A percentile compares a stretch with the other conserved stretches of the same genome.
These are phyloP conservation scores for Drosophila pandora DNA, from an alignment of 1,140 invertebrate species.

Conservation along the genomic window DNA sequence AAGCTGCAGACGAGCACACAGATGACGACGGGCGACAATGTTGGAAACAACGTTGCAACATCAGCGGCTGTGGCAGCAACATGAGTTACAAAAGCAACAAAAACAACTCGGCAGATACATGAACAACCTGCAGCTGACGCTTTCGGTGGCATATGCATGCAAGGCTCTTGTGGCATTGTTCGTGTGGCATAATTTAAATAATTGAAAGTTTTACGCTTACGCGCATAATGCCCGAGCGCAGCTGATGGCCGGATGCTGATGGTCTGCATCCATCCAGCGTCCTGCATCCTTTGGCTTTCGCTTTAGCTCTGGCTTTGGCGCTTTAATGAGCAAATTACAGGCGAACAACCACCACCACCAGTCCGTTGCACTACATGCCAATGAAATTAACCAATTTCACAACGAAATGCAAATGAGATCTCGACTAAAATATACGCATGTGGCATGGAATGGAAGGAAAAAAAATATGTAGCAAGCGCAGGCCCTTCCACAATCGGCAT, in stretches of 20 bases:
- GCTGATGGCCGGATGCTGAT: conserved; percentile 61
- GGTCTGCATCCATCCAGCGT: not conserved
- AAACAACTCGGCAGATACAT: conserved; percentile 6
- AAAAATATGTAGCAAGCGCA: conserved; percentile 16
- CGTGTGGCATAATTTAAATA: conserved; percentile 83
- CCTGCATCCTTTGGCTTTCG: conserved; percentile 2
- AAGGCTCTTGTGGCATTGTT: conserved; percentile 75
- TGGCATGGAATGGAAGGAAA: not conserved
- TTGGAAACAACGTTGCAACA: conserved; percentile 51
- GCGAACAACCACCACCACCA: not conserved
- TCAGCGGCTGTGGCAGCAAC: conserved; percentile 5
- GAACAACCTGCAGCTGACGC: conserved; percentile 66
- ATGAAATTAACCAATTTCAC: conserved; percentile 79
- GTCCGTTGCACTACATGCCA: conserved; percentile 39
- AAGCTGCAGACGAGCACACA: conserved; percentile 34
- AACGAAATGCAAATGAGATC: conserved; percentile 71
- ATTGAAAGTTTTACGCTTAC: conserved; percentile 83
- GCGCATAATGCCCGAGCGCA: conserved; percentile 67
- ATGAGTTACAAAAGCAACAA: conserved; percentile 21
- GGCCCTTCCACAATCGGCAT: conserved; percentile 14
- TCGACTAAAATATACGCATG: conserved; percentile 43
- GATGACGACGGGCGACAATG: conserved; percentile 52
- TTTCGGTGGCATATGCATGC: conserved; percentile 60
- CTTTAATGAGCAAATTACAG: conserved; percentile 68
- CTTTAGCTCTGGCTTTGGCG: conserved; percentile 31